Percentiles rank a stretch among this genome's conserved stretches.
Evolutionary conservation across 2,888 invertebrate species (phyloP).

Genomic region (Athalia rosae): DNA sequence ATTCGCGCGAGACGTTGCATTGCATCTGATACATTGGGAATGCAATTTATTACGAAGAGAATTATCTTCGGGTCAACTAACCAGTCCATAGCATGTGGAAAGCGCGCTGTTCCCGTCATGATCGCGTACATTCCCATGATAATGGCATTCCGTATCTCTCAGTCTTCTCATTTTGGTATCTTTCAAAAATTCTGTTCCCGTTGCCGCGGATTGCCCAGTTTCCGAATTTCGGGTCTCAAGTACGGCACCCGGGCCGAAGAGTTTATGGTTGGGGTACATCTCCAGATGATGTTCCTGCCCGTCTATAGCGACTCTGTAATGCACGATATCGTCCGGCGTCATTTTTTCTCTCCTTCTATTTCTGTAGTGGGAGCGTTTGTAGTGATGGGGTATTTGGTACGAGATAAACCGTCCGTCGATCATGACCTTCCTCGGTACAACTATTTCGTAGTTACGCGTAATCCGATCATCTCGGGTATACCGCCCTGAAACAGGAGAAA

Average conservation of each 20-base stretch:
- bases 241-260: constrained; percentile 68
- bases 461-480: constrained; percentile 51
- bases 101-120: constrained; percentile 67
- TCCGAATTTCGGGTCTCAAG: constrained; percentile 58
- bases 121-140: constrained; percentile 70
- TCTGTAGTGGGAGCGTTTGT: constrained; percentile 55
- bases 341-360: constrained; percentile 53
- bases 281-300: constrained; percentile 68
- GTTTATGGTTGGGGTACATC: constrained; percentile 66
- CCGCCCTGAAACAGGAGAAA: constrained; percentile 56
- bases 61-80: constrained; percentile 51
- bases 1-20: too few relatives aligned
- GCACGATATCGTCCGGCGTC: constrained; percentile 61
- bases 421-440: constrained; percentile 68
- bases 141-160: constrained; percentile 70
- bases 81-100: constrained; percentile 71
- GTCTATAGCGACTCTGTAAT: constrained; percentile 68
- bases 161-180: constrained; percentile 58
- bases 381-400: constrained; percentile 69
- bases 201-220: constrained; percentile 53
- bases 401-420: constrained; percentile 67
- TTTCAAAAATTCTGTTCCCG: constrained; percentile 48
- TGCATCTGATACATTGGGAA: too few relatives aligned
- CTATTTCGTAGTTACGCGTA: constrained; percentile 63
- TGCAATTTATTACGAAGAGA: too few relatives aligned